Conservation (phyloP, 1,140 invertebrate species). For the Lamellibrachia luymesi region DNA sequence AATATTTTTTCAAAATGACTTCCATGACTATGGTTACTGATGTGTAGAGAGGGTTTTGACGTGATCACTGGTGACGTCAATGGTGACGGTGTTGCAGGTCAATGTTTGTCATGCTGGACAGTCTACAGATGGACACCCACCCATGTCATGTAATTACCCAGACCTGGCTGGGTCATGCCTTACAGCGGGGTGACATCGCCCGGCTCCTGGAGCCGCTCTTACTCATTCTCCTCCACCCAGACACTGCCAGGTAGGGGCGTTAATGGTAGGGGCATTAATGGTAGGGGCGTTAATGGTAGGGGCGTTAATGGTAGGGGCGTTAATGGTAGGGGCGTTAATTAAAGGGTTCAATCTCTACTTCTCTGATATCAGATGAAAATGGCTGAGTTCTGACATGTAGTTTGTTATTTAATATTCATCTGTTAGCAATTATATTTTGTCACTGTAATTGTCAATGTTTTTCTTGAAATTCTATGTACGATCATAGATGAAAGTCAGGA, state of each 20-base stretch:
- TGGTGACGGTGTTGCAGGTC: slow-evolving; percentile 59
- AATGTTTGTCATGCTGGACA: slow-evolving; percentile 75
- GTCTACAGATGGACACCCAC: slow-evolving; percentile 70
- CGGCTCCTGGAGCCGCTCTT: slow-evolving; percentile 79
- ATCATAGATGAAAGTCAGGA: too few relatives aligned
- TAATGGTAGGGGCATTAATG: not conserved
- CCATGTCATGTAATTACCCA: slow-evolving; percentile 71
- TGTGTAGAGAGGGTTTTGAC: not conserved
- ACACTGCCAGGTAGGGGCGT: slow-evolving; percentile 67
- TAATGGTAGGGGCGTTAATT: too few relatives aligned
- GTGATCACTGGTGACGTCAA: not conserved
- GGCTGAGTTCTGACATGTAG: too few relatives aligned
- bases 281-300: not conserved
- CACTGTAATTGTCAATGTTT: too few relatives aligned
- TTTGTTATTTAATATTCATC: too few relatives aligned
- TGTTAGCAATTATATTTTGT: too few relatives aligned
- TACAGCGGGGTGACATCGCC: slow-evolving; percentile 75
- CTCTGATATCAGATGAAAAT: too few relatives aligned
- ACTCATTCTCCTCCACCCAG: slow-evolving; percentile 75
- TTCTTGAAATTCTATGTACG: too few relatives aligned
- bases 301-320: too few relatives aligned
- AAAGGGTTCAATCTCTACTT: too few relatives aligned
- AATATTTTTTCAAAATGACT: not conserved
- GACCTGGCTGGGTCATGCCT: slow-evolving; percentile 71
- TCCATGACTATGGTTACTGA: not conserved